Evolutionary conservation across 92 coral and sea anemone species (phyloP), one percentile per base, ranked within the genome.

Genomic region (Virgularia gustaviana): DNA sequence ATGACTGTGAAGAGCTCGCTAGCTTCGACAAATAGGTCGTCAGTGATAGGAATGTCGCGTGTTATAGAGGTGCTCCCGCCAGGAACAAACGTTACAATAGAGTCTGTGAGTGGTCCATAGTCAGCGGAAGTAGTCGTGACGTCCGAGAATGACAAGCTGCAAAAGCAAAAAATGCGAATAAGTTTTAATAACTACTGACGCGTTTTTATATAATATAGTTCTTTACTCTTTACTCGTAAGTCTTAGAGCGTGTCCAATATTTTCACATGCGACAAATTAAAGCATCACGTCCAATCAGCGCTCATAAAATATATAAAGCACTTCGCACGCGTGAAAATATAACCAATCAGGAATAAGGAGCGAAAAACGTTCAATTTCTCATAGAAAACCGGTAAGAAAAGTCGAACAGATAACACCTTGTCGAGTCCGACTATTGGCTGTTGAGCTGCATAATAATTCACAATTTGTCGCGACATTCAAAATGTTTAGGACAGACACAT

Each of bases 21-120:
- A 35, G 53, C 9, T 16, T 68, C 75, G 3, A 68, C 75, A 49
- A 51, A 2, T 20, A 0, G 16, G 55, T 68, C 75, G 20, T 68
- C 61, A 33, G 51, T 32, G 51, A 68, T 49, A 33, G 75, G 32
- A 47, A 68, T 68, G 20, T 35, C 33, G 32, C 75, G 75, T 19
- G 23, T 49, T 38, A 32, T 42, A 44, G 59, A n/a, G 23, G 47
- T 51, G 15, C 18, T 11, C 33, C 42, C 53, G 33, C 61, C 61
- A 15, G 60, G 24, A 31, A 15, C 2, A 28, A 68, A 68, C 23
- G 27, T 32, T 68, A 68, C 61, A 45, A 68, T 6, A 0, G 61
- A 36, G n/a, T 49, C 24, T 44, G 8, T 30, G 10, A 68, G 35
- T 12, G 23, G 33, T 24, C 8, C 34, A 47, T 49, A 68, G 38